These are phyloP conservation scores for Lycocerus yunnanus DNA, from an alignment of 2,888 invertebrate genomes.

Conservation along the genomic window DNA sequence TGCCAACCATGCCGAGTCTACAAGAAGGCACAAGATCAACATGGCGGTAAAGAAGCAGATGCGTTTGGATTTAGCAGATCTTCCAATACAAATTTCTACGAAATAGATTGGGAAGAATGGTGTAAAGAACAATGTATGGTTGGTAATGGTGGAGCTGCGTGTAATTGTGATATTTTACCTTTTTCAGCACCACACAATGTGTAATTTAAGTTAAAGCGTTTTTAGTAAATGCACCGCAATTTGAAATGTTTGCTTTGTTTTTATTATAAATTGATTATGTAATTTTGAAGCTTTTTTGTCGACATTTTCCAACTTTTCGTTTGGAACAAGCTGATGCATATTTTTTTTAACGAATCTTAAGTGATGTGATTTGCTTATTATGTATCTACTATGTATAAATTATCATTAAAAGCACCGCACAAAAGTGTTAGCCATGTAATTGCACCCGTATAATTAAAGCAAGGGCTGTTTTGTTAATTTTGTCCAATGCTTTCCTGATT, in stretches of 20 bases:
- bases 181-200: not conserved
- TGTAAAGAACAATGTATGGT: conserved; percentile 68
- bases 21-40: not conserved
- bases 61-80: not conserved
- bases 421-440: not conserved
- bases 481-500: not conserved
- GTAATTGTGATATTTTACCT: conserved; percentile 74
- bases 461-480: not conserved
- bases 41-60: conserved; percentile 3
- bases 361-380: not conserved
- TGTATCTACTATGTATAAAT: too few relatives aligned
- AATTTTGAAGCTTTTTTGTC: not conserved
- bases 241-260: not conserved
- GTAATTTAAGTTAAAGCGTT: not conserved
- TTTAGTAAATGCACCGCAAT: not conserved
- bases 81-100: not conserved
- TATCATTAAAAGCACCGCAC: not conserved
- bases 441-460: not conserved
- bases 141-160: conserved; percentile 76
- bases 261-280: not conserved
- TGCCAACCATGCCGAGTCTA: conserved; percentile 54
- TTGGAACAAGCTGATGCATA: not conserved
- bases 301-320: not conserved
- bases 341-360: not conserved
- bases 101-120: conserved; percentile 65